Base-by-base conservation (phyloP, 2,888 invertebrate species). In the Ceratothoa steindachneri region DNA sequence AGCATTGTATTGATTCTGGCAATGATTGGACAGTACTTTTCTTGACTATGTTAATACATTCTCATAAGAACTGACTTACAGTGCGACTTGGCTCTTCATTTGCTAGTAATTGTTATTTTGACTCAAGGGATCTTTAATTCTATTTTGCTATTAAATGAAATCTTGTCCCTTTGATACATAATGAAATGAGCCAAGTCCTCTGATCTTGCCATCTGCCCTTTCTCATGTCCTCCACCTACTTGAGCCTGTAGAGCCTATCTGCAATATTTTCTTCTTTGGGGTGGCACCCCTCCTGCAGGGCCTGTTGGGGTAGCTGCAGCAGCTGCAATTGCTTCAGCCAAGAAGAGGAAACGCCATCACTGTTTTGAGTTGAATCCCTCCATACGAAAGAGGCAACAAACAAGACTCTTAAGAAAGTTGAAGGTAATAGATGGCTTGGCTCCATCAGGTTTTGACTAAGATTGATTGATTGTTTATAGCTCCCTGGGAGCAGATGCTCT, bases 281-380 rank as follows among this genome's bases (percentile, higher is more conserved):
- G 41, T 41, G 41, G n/a, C n/a, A n/a, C n/a, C 15, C 19, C 27
- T 7, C 27, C 27, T 28, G 30, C 83, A 93, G 93, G 94, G 76
- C 95, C 96, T 12, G 92, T 96, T 74, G 97, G 97, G 66, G 94
- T 97, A 85, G 97, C 97, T 24, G 97, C 97, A 2, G 97, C 97
- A 2, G 96, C 97, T 60, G 97, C 97, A 60, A 97, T 97, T 82
- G 93, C 94, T 27, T 95, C 96, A 2, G 93, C 95, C 0, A 96
- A 96, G 85, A 97, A 97, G 84, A 88, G 95, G 82, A 96, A 96
- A 87, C 87, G 96, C 81, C 95, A 95, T 53, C 96, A 97, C 86
- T 93, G 94, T 74, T 97, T 97, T 85, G 97, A 97, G 86, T 96
- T 96, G 70, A 97, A 97, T 87, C 97, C 97, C 1, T 96, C 96